Conservation (phyloP, 1,140 invertebrate species). For the Gryon sp. region DNA sequence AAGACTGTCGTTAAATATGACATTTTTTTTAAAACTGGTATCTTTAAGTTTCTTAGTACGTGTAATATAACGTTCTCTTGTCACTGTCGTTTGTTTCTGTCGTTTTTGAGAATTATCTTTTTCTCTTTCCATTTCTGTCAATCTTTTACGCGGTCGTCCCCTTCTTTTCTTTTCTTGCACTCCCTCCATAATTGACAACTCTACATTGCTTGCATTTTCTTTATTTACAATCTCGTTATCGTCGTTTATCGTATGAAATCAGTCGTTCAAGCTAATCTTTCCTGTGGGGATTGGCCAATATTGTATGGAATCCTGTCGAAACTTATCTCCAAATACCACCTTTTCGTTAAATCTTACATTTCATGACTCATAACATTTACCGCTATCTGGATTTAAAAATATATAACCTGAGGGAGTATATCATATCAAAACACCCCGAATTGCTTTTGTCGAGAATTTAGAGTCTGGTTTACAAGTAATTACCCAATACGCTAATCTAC, state of each 20-base stretch:
- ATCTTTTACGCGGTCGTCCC: constrained; percentile 12
- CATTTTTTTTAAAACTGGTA: constrained; percentile 5
- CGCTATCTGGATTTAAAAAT: too few relatives aligned
- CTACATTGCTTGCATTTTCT: not conserved
- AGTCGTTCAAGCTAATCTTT: not conserved
- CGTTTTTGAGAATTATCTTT: not conserved
- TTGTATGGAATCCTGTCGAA: not conserved
- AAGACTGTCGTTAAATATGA: not conserved
- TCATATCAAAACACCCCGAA: constrained; percentile 13
- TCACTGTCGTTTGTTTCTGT: not conserved
- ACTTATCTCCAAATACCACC: too few relatives aligned
- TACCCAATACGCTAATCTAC: not conserved
- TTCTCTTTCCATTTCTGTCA: not conserved
- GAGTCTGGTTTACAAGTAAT: too few relatives aligned
- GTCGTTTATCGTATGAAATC: not conserved
- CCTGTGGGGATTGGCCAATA: constrained; percentile 2
- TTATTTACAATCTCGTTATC: not conserved
- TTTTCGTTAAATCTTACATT: constrained; percentile 7
- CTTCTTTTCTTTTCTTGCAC: constrained; percentile 2
- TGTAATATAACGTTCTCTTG: constrained; percentile 7
- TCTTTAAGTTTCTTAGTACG: constrained; percentile 3
- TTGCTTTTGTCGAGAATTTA: not conserved
- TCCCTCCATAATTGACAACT: constrained; percentile 17
- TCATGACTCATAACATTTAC: constrained; percentile 3
- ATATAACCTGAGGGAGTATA: too few relatives aligned